Conservation (phyloP, 2,888 invertebrate species). For the Leucophenga maculata region DNA sequence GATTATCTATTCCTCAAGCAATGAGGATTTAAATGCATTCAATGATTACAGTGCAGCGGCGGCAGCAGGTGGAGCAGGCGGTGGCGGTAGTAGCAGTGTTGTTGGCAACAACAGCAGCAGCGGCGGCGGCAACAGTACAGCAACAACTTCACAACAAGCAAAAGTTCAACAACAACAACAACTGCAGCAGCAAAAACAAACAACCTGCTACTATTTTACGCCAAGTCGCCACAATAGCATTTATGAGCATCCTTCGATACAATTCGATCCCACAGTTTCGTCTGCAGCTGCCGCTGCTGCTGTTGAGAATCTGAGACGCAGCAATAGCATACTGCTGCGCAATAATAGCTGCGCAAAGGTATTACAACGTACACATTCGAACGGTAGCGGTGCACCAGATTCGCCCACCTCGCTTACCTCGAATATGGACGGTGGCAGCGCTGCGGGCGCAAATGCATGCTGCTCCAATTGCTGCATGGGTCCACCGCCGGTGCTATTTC, state of each 20-base stretch:
- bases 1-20: conserved; percentile 68
- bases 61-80: conserved; percentile 31
- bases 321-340: conserved; percentile 67
- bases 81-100: conserved; percentile 22
- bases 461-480: conserved; percentile 69
- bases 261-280: conserved; percentile 57
- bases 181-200: conserved; percentile 54
- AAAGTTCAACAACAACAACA: conserved; percentile 29
- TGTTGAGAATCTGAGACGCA: conserved; percentile 65
- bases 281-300: conserved; percentile 69
- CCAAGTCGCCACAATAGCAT: conserved; percentile 69
- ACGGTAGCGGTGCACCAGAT: conserved; percentile 53
- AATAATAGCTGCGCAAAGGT: conserved; percentile 70
- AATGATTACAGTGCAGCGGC: conserved; percentile 8
- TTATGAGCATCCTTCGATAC: conserved; percentile 70
- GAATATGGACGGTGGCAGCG: conserved; percentile 66
- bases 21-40: conserved; percentile 62
- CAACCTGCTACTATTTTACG: conserved; percentile 68
- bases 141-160: conserved; percentile 7
- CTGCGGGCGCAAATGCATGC: conserved; percentile 56
- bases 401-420: conserved; percentile 66
- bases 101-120: conserved; percentile 29
- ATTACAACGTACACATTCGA: conserved; percentile 54
- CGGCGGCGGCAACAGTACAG: background rate
- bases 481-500: conserved; percentile 70